phyloP scores from a whole-genome alignment of 2,888 invertebrate genomes.

The Eristalis intricaria region DNA sequence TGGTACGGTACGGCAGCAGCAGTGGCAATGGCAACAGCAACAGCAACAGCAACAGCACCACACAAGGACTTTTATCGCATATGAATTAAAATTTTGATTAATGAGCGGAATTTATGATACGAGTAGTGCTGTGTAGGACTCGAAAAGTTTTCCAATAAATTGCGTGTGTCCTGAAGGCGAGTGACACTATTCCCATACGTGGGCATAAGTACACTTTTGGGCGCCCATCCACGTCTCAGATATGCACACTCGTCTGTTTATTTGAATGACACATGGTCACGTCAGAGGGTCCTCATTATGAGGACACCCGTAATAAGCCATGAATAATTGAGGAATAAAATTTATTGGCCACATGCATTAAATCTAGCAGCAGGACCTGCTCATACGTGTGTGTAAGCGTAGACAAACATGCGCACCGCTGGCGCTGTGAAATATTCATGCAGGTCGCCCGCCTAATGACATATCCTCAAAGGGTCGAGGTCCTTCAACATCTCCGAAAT shows the following conservation, averaged over 20 bases:
- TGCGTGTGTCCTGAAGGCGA: slow-evolving; percentile 62
- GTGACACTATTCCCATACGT: slow-evolving; percentile 61
- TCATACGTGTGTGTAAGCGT: not conserved
- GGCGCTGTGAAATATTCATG: slow-evolving; percentile 41
- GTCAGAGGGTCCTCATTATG: slow-evolving; percentile 25
- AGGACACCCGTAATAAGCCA: slow-evolving; percentile 43
- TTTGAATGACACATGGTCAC: slow-evolving; percentile 41
- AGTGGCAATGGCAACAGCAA: not conserved
- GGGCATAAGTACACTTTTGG: slow-evolving; percentile 12
- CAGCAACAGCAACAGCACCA: slow-evolving; percentile 6
- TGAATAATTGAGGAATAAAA: slow-evolving; percentile 64
- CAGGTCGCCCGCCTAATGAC: slow-evolving; percentile 44
- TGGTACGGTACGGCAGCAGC: not conserved
- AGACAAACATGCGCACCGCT: not conserved
- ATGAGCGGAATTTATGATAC: slow-evolving; percentile 71
- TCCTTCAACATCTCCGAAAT: slow-evolving; percentile 56
- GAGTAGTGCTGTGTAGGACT: slow-evolving; percentile 47
- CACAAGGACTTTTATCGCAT: slow-evolving; percentile 65
- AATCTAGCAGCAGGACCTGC: slow-evolving; percentile 10
- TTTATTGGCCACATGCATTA: slow-evolving; percentile 57
- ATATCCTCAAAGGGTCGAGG: slow-evolving; percentile 47
- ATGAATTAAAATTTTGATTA: slow-evolving; percentile 72
- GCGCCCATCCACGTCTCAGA: not conserved
- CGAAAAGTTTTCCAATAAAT: slow-evolving; percentile 69
- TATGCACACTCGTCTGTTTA: slow-evolving; percentile 17